These are phyloP conservation scores for Malurus cyaneus DNA, from an alignment of 2,113 vertebrate species.

Conservation along the genomic window DNA sequence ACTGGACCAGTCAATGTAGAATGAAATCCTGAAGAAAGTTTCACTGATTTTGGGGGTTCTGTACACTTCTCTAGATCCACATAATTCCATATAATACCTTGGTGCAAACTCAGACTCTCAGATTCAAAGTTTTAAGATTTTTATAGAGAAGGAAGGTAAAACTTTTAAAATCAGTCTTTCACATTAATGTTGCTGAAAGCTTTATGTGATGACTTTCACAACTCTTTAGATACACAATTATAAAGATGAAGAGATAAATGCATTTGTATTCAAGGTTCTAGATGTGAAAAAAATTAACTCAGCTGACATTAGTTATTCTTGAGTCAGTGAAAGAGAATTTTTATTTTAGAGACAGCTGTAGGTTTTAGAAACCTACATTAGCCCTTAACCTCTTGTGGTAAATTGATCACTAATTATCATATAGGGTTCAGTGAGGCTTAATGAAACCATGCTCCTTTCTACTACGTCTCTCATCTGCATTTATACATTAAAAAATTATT, in stretches of 20 bases:
- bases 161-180: not conserved
- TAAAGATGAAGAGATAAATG: not conserved
- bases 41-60: not conserved
- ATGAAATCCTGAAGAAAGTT: not conserved
- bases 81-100: not conserved
- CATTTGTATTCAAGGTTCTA: not conserved
- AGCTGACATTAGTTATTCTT: not conserved
- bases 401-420: not conserved
- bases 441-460: not conserved
- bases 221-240: not conserved
- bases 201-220: not conserved
- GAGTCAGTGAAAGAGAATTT: not conserved
- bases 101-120: not conserved
- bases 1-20: not conserved
- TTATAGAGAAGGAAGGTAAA: not conserved
- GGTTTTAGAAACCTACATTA: not conserved
- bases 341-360: not conserved
- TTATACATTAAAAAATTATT: not conserved
- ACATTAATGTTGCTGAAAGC: not conserved
- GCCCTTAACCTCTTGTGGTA: not conserved
- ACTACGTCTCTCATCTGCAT: not conserved
- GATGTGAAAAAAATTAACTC: not conserved
- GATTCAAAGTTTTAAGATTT: not conserved
- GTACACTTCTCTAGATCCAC: not conserved
- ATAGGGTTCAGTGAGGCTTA: not conserved